Conservation (phyloP, 1,140 invertebrate genomes). For the Drosophila ficusphila region DNA sequence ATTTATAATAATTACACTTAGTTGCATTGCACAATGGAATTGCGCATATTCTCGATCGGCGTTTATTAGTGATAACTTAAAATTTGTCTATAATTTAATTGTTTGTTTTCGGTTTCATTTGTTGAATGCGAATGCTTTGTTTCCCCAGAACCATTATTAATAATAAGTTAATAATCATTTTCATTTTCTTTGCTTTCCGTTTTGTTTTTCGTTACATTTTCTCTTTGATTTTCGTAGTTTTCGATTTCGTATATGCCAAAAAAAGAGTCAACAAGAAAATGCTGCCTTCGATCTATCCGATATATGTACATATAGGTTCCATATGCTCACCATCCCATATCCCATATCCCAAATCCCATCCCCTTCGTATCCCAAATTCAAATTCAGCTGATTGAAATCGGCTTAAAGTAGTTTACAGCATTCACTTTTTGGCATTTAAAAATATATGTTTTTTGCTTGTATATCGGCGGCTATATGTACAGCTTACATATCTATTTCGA, state of each 20-base stretch:
- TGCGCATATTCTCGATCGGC: constrained; percentile 21
- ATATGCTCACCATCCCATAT: neutral
- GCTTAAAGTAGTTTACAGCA: constrained; percentile 68
- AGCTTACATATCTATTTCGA: constrained; percentile 50
- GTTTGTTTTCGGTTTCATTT: constrained; percentile 26
- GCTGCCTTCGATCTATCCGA: constrained; percentile 1
- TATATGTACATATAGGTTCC: too few relatives aligned
- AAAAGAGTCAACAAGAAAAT: constrained; percentile 37
- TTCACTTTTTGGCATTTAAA: constrained; percentile 70
- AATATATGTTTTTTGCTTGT: constrained; percentile 71
- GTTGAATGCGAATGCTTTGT: constrained; percentile 70
- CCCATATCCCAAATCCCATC: too few relatives aligned
- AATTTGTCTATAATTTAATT: constrained; percentile 65
- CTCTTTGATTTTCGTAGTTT: constrained; percentile 49
- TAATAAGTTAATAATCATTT: constrained; percentile 38
- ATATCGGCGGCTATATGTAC: constrained; percentile 48
- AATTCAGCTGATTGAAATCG: constrained; percentile 25
- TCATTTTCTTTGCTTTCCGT: constrained; percentile 39
- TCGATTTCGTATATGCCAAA: constrained; percentile 25
- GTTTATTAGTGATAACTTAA: constrained; percentile 48
- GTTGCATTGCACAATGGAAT: constrained; percentile 54
- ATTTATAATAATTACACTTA: constrained; percentile 67
- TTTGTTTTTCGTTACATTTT: constrained; percentile 53
- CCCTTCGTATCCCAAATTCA: neutral
- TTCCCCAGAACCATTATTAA: constrained; percentile 73